phyloP scores from a whole-genome alignment of 1,140 invertebrate genomes.

The Amphibalanus amphitrite region DNA sequence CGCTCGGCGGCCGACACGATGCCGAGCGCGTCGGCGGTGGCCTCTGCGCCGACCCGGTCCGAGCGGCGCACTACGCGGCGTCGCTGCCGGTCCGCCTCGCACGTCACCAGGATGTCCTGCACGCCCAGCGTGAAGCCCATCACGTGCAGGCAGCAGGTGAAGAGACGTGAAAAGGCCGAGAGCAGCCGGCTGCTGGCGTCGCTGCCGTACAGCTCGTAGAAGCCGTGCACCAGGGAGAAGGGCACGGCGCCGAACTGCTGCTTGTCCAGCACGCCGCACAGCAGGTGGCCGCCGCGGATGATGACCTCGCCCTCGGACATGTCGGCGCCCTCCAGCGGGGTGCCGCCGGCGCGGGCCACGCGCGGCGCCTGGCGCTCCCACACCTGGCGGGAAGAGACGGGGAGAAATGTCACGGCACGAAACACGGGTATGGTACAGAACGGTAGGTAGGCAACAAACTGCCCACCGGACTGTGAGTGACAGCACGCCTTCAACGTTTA shows the following conservation, averaged over 20 bases:
- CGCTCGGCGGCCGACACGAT: neutral
- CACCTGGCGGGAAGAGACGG: constrained; percentile 21
- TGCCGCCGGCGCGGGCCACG: constrained; percentile 41
- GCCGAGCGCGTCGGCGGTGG: neutral
- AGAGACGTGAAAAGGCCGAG: constrained; percentile 77
- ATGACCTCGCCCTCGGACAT: constrained; percentile 87
- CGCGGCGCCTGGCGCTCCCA: constrained; percentile 43
- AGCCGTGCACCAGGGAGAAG: constrained; percentile 79
- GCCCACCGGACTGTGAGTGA: too few species aligned
- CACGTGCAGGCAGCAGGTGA: constrained; percentile 74
- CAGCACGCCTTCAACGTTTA: too few species aligned
- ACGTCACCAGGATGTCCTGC: constrained; percentile 73
- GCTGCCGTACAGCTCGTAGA: constrained; percentile 88
- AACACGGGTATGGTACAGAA: too few species aligned
- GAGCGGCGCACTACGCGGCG: neutral
- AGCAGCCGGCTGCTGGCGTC: constrained; percentile 57
- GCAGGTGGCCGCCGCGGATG: constrained; percentile 68
- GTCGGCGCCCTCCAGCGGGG: constrained; percentile 18
- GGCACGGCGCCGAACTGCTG: constrained; percentile 86
- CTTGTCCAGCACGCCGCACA: constrained; percentile 93
- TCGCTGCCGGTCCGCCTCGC: constrained; percentile 49
- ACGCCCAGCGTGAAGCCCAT: constrained; percentile 89
- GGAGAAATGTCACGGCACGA: constrained; percentile 5
- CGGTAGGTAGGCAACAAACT: too few species aligned
- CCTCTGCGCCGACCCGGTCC: neutral